phyloP scores from a whole-genome alignment of 1,140 invertebrate genomes.

The Temnothorax nylanderi region DNA sequence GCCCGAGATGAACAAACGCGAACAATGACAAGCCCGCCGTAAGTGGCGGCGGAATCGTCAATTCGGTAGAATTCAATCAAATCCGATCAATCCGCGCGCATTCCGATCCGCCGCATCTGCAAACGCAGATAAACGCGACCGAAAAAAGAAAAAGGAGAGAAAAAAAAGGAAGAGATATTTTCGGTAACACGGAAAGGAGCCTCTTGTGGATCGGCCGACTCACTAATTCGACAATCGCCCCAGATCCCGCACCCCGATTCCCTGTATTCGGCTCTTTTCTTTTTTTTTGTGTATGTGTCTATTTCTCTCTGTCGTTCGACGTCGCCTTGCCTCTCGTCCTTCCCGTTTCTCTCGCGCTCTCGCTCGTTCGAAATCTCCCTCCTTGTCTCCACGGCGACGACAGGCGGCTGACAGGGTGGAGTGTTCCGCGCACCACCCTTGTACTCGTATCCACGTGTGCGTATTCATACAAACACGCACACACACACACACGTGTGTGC shows the following conservation, averaged over 20 bases:
- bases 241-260: slow-evolving; percentile 51
- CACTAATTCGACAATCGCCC: slow-evolving; percentile 59
- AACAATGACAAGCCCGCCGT: neutral
- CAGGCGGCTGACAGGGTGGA: slow-evolving; percentile 69
- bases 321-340: neutral
- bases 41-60: neutral
- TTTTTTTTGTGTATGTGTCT: neutral
- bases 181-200: slow-evolving; percentile 12
- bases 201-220: slow-evolving; percentile 34
- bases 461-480: neutral
- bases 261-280: slow-evolving; percentile 4
- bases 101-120: slow-evolving; percentile 2
- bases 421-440: slow-evolving; percentile 19
- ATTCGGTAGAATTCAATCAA: neutral
- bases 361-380: slow-evolving; percentile 43
- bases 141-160: neutral
- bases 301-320: slow-evolving; percentile 4
- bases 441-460: neutral
- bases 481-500: neutral
- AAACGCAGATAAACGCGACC: neutral
- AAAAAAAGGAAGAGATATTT: slow-evolving; percentile 47
- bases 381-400: slow-evolving; percentile 65
- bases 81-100: neutral
- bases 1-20: neutral
- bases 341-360: slow-evolving; percentile 1